These are phyloP conservation scores for Poeciliopsis infans DNA, from an alignment of 2,797 vertebrate species.

Conservation along the genomic window DNA sequence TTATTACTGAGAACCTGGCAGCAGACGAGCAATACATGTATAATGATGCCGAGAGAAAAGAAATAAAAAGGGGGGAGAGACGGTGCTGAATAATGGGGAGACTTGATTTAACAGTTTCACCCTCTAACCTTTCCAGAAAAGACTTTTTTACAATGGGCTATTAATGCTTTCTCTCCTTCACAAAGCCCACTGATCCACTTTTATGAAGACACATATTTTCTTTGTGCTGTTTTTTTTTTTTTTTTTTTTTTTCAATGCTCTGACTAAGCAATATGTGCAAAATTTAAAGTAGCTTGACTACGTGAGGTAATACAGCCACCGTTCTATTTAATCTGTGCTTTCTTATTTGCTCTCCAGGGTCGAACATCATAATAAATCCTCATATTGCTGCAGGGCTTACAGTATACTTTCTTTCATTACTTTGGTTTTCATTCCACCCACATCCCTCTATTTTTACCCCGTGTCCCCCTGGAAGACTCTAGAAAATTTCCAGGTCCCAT, in stretches of 20 bases:
- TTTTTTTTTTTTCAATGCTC: constrained; percentile 26
- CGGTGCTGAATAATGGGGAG: constrained; percentile 35
- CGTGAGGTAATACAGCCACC: constrained; percentile 57
- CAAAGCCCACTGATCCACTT: constrained; percentile 20
- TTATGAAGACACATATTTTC: constrained; percentile 55
- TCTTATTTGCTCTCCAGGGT: constrained; percentile 63
- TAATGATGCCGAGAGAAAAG: constrained; percentile 49
- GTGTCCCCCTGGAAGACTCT: constrained; percentile 13
- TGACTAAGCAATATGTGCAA: constrained; percentile 57
- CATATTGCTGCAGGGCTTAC: constrained; percentile 55
- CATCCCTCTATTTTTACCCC: constrained; percentile 22
- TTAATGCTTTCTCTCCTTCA: constrained; percentile 33
- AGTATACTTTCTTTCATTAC: constrained; percentile 48
- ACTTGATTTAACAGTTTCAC: constrained; percentile 50
- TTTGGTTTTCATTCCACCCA: constrained; percentile 60
- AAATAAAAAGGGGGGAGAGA: constrained; percentile 34
- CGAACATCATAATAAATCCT: constrained; percentile 67
- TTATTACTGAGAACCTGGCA: constrained; percentile 58
- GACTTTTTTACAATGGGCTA: constrained; percentile 35
- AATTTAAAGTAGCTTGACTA: constrained; percentile 59
- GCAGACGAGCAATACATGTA: constrained; percentile 62
- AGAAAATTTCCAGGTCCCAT: constrained; percentile 13
- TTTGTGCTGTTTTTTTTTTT: constrained; percentile 23
- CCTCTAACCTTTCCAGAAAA: constrained; percentile 49
- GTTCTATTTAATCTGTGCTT: constrained; percentile 58